Percentiles rank a stretch among this genome's conserved stretches.
These are phyloP conservation scores for Pteronotus mesoamericanus DNA, from an alignment of 2,797 vertebrate species.

Conservation along the genomic window DNA sequence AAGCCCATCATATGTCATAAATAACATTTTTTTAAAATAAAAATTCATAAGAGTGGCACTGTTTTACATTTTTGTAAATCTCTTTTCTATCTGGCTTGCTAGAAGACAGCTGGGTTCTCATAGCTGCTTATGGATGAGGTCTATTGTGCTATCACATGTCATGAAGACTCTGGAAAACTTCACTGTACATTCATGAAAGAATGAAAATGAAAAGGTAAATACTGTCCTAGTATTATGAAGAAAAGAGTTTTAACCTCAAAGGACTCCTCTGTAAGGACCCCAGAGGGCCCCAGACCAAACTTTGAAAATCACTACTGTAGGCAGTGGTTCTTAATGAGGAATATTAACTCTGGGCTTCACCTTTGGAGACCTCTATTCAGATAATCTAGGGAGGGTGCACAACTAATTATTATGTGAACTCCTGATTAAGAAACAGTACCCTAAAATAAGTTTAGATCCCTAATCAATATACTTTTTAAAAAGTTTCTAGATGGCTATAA, in stretches of 20 bases:
- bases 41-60: not conserved
- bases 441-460: not conserved
- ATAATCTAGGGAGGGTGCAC: not conserved
- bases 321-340: not conserved
- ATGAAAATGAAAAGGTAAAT: not conserved
- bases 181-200: not conserved
- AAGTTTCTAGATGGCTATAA: not conserved
- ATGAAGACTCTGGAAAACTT: not conserved
- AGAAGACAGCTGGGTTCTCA: not conserved
- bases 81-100: not conserved
- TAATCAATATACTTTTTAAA: not conserved
- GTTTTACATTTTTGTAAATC: not conserved
- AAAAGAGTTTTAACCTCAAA: constrained; percentile 4
- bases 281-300: not conserved
- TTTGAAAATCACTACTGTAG: not conserved
- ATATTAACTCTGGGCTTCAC: not conserved
- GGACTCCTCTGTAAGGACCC: not conserved
- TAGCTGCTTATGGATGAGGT: not conserved
- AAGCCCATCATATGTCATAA: not conserved
- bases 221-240: not conserved
- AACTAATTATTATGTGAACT: not conserved
- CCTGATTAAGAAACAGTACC: not conserved
- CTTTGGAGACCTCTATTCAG: not conserved
- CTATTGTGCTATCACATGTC: not conserved
- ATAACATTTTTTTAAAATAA: not conserved